A percentile compares a stretch with the other conserved stretches of the same genome.
Conservation (phyloP, 2,113 vertebrate genomes). For the Saguinus imperator region DNA sequence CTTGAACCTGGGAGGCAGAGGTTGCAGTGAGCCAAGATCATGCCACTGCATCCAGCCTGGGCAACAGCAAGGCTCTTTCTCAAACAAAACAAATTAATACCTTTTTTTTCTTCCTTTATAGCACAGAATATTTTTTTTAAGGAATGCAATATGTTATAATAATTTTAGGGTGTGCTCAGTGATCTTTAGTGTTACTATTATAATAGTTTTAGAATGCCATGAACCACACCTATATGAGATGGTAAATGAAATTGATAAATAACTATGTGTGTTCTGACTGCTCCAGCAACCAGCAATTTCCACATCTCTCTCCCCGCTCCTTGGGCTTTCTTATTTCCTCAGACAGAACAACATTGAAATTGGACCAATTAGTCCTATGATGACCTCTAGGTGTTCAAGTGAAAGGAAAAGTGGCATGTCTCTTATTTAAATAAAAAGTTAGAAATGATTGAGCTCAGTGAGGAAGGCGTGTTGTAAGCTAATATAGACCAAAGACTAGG, state of each 20-base stretch:
- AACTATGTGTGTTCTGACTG: background rate
- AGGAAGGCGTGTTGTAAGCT: background rate
- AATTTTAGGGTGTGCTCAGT: background rate
- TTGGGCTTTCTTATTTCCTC: background rate
- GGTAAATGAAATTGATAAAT: background rate
- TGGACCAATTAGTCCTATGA: background rate
- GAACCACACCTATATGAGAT: background rate
- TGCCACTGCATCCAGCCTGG: too few species aligned
- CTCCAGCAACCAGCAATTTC: background rate
- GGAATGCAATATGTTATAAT: background rate
- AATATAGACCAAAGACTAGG: background rate
- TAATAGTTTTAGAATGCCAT: background rate
- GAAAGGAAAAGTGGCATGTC: background rate
- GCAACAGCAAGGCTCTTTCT: too few species aligned
- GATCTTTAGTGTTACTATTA: background rate
- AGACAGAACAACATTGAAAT: background rate
- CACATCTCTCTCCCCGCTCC: background rate
- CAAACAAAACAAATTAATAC: too few species aligned
- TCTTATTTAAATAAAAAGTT: background rate
- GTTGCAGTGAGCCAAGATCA: too few species aligned
- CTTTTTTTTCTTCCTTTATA: background rate
- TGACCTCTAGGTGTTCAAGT: background rate
- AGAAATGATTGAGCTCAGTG: background rate
- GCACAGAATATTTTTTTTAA: background rate
- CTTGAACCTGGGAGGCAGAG: too few species aligned